Evolutionary conservation across 2,113 vertebrate species (phyloP), one percentile per base, ranked within the genome.

Genomic region (Neomonachus schauinslandi): DNA sequence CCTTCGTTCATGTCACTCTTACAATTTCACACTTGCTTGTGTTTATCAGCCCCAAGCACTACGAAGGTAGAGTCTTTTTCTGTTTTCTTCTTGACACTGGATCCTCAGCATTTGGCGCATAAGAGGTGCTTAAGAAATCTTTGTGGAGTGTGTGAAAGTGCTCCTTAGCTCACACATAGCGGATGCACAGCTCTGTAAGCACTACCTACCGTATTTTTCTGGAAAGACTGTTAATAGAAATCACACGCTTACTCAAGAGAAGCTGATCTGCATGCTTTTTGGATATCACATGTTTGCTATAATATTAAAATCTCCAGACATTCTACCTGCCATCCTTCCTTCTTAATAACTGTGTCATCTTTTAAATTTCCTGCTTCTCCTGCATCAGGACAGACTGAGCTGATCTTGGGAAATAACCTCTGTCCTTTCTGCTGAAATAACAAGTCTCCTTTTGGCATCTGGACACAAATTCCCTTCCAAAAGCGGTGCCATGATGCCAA

Each of bases 401-500:
- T 3, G 69, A 63, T 61, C 49, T 36, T 15, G 1, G 26, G 39
- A 91, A 79, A 91, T 39, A 53, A 13, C 63, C 63, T 57, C 49
- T 39, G 49, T 91, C 69, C 87, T 88, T 96, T 95, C 89, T n/a
- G 63, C 28, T 49, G 76, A 95, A 79, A 51, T 69, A 80, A 61
- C 59, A 8, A 39, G 61, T 57, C 89, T 91, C n/a, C 10, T 7
- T 59, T 53, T 91, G 97, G 92, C 61, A 69, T 69, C 42, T 51
- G 57, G 76, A 67, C 77, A 14, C 9, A 2, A 3, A 9, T 33
- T 80, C 49, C 42, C 49, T 83, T 94, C 81, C 39, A 84, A 28
- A 71, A 87, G 63, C 69, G 9, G 16, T 5, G 28, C 26, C 36
- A 51, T 0, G 69, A 49, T 18, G 61, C 85, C 77, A 91, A 91